Percentiles rank a stretch among this genome's conserved stretches.
Conservation (phyloP, 2,797 vertebrate genomes). For the Coregonus ussuriensis region DNA sequence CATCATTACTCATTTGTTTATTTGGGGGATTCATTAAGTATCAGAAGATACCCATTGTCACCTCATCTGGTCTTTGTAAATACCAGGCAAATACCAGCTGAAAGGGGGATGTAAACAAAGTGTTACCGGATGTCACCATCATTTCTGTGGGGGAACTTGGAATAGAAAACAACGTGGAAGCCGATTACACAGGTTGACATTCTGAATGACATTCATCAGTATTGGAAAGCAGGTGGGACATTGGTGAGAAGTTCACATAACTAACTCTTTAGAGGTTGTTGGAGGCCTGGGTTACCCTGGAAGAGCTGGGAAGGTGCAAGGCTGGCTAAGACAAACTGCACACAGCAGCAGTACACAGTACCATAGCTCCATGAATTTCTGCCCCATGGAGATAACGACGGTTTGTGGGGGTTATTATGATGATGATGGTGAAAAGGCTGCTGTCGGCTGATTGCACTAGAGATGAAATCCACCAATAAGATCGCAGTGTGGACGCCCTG, state of each 20-base stretch:
- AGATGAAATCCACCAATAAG: neutral
- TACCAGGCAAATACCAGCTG: neutral
- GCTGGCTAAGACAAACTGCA: neutral
- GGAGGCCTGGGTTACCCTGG: neutral
- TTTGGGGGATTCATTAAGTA: neutral
- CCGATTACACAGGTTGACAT: constrained; percentile 1
- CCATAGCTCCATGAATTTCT: neutral
- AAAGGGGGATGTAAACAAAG: neutral
- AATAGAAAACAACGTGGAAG: neutral
- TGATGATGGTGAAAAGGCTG: neutral
- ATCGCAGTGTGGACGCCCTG: neutral
- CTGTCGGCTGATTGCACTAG: neutral
- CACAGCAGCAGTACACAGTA: neutral
- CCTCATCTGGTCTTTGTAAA: neutral
- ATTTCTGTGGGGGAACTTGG: neutral
- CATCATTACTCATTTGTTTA: neutral
- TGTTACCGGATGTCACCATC: neutral
- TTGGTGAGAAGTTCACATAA: neutral
- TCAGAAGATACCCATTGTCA: neutral
- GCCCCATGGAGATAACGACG: neutral
- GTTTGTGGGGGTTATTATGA: neutral
- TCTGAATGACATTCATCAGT: neutral
- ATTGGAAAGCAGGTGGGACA: neutral
- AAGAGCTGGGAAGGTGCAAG: neutral
- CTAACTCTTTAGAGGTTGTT: neutral